phyloP scores from a whole-genome alignment of 1,140 invertebrate species.

The Brachystomella parvula region DNA sequence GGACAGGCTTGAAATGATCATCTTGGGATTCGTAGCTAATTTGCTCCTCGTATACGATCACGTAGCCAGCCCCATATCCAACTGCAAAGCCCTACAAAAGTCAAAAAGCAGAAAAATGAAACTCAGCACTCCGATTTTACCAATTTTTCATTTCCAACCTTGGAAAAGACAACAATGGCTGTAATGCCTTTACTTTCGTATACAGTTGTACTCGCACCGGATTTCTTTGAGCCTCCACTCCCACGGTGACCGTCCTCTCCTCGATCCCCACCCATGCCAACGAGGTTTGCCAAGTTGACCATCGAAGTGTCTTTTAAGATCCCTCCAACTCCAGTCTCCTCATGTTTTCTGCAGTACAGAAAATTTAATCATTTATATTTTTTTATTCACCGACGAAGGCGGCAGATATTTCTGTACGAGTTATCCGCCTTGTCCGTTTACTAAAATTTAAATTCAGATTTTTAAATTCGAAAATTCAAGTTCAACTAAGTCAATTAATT shows the following conservation, averaged over 20 bases:
- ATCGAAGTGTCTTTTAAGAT: background rate
- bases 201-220: background rate
- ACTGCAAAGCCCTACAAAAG: conserved; percentile 56
- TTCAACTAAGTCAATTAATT: too few species aligned
- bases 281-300: conserved; percentile 21
- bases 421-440: too few species aligned
- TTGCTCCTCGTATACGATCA: conserved; percentile 59
- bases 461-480: too few species aligned
- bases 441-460: too few species aligned
- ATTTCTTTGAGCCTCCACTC: background rate
- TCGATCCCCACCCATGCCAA: conserved; percentile 10
- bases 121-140: background rate
- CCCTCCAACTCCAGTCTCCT: background rate
- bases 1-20: conserved; percentile 32
- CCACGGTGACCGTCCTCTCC: background rate
- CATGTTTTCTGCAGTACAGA: background rate
- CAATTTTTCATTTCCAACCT: conserved; percentile 23
- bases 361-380: too few species aligned
- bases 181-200: conserved; percentile 40
- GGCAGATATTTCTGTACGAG: too few species aligned
- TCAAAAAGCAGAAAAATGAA: conserved; percentile 43
- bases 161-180: conserved; percentile 26
- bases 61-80: conserved; percentile 50
- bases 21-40: conserved; percentile 42
- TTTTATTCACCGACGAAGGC: too few species aligned